phyloP scores from a whole-genome alignment of 2,113 vertebrate genomes.

The Myotis lucifugus region DNA sequence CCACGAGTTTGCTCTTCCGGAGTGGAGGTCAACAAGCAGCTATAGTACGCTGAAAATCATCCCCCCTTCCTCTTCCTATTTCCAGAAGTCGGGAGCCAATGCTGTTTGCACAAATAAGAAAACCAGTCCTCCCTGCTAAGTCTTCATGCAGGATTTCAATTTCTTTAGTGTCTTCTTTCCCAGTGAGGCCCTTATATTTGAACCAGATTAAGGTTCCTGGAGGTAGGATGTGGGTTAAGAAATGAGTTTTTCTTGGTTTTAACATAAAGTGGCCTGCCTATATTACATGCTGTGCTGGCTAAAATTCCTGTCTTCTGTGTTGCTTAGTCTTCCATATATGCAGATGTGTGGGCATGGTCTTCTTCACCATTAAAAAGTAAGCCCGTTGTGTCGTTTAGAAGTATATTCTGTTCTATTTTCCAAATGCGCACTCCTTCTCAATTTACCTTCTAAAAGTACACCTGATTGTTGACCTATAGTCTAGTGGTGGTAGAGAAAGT shows the following conservation, averaged over 20 bases:
- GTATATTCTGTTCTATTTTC: slow-evolving; percentile 8
- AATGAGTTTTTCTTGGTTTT: background rate
- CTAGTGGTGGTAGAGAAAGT: background rate
- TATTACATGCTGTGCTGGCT: background rate
- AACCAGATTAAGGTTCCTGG: background rate
- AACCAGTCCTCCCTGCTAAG: background rate
- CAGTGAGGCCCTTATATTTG: background rate
- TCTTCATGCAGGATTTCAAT: background rate
- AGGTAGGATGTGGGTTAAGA: background rate
- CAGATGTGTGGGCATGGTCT: fast-evolving
- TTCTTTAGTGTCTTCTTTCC: background rate
- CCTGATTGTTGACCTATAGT: background rate
- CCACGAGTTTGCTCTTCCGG: background rate
- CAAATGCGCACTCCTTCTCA: background rate
- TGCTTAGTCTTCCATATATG: background rate
- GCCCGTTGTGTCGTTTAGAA: background rate
- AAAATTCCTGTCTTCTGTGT: background rate
- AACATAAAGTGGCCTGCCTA: background rate
- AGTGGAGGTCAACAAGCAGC: background rate
- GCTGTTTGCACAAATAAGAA: background rate
- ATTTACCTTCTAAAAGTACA: slow-evolving; percentile 37
- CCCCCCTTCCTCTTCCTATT: background rate
- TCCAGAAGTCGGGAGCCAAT: background rate
- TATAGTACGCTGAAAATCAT: background rate
- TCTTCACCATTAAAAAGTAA: slow-evolving; percentile 1